Evolutionary conservation across 92 coral and sea anemone species (phyloP), one percentile per base, ranked within the genome.

Genomic region (Hydrozoanthus gracilis): DNA sequence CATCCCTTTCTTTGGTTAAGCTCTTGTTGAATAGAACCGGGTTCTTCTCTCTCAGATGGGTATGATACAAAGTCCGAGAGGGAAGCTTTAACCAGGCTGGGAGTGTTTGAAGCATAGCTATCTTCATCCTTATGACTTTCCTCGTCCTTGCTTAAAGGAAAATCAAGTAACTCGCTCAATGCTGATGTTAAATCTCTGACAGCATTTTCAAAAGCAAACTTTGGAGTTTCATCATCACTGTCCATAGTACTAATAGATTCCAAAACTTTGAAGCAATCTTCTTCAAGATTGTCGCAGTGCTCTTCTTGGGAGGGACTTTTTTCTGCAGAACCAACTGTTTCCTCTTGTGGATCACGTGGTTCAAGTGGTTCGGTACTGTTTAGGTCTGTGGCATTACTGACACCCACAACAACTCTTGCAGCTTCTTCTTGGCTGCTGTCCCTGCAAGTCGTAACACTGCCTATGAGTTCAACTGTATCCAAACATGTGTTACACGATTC

Each of bases 161-260:
- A 80, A 8, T 47, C 5, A 2, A 10, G 9, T 8, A 76, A 15
- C 20, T 80, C 85, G 7, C 8, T 80, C 56, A 64, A 47, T 8
- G 85, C 85, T 17, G 61, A 16, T 20, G 85, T 47, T 68, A 80
- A 80, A 68, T 80, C 74, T 17, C 4, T 49, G 16, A 48, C 74
- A 49, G 85, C 74, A 65, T 56, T 46, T 4, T 65, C 17, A 64
- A 80, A 80, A 45, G 64, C 54, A 62, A 48, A 65, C 9, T 35
- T 11, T 7, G 85, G 18, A 47, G 4, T 80, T 2, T 11, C 62
- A 17, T 65, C 7, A 16, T 5, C 14, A 47, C 20, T 20, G 44
- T 80, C 85, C 46, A 46, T 74, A 46, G 45, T 16, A 48, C 15
- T 65, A 14, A 80, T 65, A 45, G 54, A 48, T 66, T 80, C 61